These are phyloP conservation scores for Tragelaphus scriptus DNA, from an alignment of 2,113 vertebrate species.

Conservation along the genomic window DNA sequence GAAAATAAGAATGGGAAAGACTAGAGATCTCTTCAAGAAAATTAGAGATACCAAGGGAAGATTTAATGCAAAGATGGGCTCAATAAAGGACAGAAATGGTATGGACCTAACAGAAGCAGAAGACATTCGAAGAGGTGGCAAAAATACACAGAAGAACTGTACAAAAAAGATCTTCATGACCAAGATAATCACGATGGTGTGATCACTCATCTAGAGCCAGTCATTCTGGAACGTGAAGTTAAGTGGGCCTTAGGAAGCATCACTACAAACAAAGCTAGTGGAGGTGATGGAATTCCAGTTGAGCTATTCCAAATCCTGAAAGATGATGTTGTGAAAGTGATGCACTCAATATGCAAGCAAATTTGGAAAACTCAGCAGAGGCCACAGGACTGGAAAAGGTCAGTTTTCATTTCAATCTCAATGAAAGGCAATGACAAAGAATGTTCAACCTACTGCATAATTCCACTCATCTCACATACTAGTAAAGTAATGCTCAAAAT, in stretches of 20 bases:
- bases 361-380: neutral
- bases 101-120: neutral
- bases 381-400: neutral
- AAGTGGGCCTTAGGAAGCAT: neutral
- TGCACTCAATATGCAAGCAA: neutral
- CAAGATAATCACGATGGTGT: neutral
- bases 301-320: neutral
- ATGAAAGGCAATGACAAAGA: neutral
- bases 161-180: neutral
- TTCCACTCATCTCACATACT: neutral
- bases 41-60: neutral
- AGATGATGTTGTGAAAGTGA: neutral
- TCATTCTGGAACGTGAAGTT: neutral
- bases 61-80: neutral
- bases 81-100: neutral
- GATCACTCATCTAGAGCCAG: neutral
- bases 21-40: neutral
- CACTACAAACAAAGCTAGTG: neutral
- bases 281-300: neutral
- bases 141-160: neutral
- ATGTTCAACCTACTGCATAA: fast-evolving
- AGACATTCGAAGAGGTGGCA: neutral
- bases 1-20: neutral
- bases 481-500: neutral
- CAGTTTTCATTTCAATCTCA: neutral